Evolutionary conservation across 1,140 invertebrate species (phyloP).

Genomic region (Bombus confusus): DNA sequence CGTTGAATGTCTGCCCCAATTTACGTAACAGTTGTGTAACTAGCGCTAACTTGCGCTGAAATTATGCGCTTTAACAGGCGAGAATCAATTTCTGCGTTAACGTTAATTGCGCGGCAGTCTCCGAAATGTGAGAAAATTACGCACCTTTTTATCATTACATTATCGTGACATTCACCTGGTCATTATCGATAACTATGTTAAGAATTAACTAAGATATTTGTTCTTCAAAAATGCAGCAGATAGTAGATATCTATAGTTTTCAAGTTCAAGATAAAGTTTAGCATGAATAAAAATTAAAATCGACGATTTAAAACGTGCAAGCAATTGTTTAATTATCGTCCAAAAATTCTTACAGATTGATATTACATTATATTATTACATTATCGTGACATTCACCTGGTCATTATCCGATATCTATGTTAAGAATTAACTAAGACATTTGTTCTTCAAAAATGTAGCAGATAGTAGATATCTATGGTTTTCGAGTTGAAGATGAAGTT

Average conservation of each 20-base stretch:
- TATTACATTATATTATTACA: too few species aligned
- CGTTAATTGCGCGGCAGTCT: neutral
- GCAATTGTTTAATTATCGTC: too few species aligned
- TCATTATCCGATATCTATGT: neutral
- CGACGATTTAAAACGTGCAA: too few species aligned
- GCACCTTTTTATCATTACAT: neutral
- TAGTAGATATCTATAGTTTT: neutral
- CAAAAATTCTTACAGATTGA: too few species aligned
- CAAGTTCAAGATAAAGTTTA: neutral
- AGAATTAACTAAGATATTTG: neutral
- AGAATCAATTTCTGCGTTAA: neutral
- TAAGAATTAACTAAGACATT: neutral
- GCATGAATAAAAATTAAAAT: neutral
- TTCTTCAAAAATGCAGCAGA: too few species aligned
- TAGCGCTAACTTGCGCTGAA: neutral
- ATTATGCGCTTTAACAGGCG: neutral
- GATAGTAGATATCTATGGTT: neutral
- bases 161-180: too few species aligned
- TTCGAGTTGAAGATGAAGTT: neutral
- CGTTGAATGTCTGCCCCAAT: slow-evolving; percentile 4
- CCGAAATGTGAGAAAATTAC: neutral
- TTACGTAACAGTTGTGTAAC: neutral
- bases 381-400: too few species aligned
- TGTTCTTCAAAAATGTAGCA: too few species aligned
- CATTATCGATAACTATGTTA: neutral